phyloP scores from a whole-genome alignment of 2,113 vertebrate genomes.

The Euleptes europaea region DNA sequence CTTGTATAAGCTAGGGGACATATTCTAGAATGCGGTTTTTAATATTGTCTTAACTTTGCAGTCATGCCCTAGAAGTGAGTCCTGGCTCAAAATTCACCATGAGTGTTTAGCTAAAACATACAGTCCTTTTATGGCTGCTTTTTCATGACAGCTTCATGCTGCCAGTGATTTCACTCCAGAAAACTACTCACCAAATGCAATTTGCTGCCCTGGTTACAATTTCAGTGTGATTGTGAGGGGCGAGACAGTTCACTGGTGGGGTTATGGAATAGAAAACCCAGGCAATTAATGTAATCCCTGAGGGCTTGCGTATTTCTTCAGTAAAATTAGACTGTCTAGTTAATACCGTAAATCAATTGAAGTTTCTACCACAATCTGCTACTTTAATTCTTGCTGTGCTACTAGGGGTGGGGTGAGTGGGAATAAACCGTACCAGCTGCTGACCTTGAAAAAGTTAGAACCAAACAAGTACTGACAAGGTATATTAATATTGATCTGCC shows the following conservation, averaged over 20 bases:
- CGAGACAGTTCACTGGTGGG: constrained; percentile 29
- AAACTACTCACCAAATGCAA: constrained; percentile 41
- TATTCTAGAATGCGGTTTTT: no score
- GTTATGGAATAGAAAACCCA: constrained; percentile 32
- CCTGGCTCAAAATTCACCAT: background rate
- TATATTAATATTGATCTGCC: constrained; percentile 18
- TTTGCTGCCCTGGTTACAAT: constrained; percentile 33
- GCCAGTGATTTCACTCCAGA: constrained; percentile 48
- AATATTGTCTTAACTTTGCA: background rate
- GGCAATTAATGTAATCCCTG: constrained; percentile 42
- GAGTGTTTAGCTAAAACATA: background rate
- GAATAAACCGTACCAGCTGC: constrained; percentile 22
- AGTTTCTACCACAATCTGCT: constrained; percentile 33
- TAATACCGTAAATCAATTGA: constrained; percentile 33
- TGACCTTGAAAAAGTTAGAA: constrained; percentile 32
- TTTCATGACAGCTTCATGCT: constrained; percentile 41
- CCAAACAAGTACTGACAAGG: constrained; percentile 12
- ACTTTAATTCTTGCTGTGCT: constrained; percentile 35
- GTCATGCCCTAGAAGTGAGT: background rate
- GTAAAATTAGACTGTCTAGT: constrained; percentile 36
- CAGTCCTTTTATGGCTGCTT: constrained; percentile 18
- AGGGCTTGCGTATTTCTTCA: constrained; percentile 32
- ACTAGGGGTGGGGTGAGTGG: background rate
- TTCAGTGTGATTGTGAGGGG: constrained; percentile 16
- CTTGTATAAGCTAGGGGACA: no score